Conservation (phyloP, 2,888 invertebrate species). For the Liposcelis brunnea region DNA sequence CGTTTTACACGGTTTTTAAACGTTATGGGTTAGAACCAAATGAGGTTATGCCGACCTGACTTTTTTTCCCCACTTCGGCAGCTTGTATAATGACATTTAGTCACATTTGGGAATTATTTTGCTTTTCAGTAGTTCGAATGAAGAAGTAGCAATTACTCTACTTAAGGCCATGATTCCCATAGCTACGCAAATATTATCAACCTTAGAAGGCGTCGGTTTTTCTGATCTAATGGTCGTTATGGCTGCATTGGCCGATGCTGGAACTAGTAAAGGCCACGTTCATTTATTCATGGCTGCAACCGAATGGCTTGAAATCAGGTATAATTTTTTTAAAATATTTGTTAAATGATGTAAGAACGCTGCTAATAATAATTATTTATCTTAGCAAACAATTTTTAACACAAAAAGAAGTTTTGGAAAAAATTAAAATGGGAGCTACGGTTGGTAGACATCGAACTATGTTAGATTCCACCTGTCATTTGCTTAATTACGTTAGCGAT, state of each 20-base stretch:
- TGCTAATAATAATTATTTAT: constrained; percentile 11
- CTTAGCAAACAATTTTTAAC: constrained; percentile 36
- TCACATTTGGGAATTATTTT: constrained; percentile 6
- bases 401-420: constrained; percentile 37
- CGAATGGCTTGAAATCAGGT: constrained; percentile 64
- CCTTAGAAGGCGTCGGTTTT: constrained; percentile 54
- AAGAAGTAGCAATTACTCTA: constrained; percentile 43
- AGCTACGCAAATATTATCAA: constrained; percentile 40
- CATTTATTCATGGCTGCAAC: constrained; percentile 62
- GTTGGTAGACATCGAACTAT: constrained; percentile 30
- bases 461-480: constrained; percentile 63
- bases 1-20: too few relatives aligned
- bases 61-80: background rate
- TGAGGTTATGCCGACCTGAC: too few relatives aligned
- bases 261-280: constrained; percentile 61
- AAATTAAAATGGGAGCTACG: constrained; percentile 32
- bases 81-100: background rate
- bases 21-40: too few relatives aligned
- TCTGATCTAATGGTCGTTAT: constrained; percentile 59
- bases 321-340: constrained; percentile 14
- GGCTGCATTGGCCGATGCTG: constrained; percentile 72
- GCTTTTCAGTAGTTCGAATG: constrained; percentile 22
- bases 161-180: constrained; percentile 57
- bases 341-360: background rate
- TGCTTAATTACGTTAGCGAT: constrained; percentile 72